Conservation (phyloP, 1,140 invertebrate genomes). For the Heterodera schachtii region DNA sequence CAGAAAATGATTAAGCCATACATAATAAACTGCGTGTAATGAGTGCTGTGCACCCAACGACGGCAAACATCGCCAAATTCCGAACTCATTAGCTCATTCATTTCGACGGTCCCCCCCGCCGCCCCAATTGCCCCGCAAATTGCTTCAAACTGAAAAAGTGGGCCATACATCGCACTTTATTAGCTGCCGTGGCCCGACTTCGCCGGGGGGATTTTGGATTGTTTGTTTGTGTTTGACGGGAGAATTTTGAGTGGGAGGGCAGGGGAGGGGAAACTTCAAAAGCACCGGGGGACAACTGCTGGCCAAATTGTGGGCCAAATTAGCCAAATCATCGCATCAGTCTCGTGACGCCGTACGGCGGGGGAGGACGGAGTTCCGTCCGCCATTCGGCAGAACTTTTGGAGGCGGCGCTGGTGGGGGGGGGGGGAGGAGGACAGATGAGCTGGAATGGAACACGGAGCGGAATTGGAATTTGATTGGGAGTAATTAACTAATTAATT, state of each 20-base stretch:
- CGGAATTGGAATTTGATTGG: too few relatives aligned
- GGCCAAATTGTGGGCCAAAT: background rate
- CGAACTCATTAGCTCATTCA: too few relatives aligned
- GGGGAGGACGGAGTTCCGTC: background rate
- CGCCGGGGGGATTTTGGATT: background rate
- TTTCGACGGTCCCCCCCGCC: too few relatives aligned
- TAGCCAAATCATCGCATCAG: background rate
- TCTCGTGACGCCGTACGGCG: background rate
- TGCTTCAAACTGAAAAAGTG: background rate
- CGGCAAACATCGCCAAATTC: too few relatives aligned
- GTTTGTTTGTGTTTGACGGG: background rate
- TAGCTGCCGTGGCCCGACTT: background rate
- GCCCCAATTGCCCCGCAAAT: background rate
- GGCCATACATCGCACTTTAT: background rate
- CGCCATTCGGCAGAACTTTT: background rate
- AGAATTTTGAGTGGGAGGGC: background rate
- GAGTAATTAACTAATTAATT: too few relatives aligned
- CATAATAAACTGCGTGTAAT: too few relatives aligned
- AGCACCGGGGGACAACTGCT: background rate
- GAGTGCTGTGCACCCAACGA: too few relatives aligned
- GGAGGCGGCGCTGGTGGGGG: too few relatives aligned
- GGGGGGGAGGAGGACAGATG: too few relatives aligned
- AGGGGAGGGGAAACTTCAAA: background rate
- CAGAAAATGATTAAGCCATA: too few relatives aligned
- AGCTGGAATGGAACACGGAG: too few relatives aligned